Base-by-base conservation (phyloP, 2,888 invertebrate genomes). In the Heliconius ismenius region DNA sequence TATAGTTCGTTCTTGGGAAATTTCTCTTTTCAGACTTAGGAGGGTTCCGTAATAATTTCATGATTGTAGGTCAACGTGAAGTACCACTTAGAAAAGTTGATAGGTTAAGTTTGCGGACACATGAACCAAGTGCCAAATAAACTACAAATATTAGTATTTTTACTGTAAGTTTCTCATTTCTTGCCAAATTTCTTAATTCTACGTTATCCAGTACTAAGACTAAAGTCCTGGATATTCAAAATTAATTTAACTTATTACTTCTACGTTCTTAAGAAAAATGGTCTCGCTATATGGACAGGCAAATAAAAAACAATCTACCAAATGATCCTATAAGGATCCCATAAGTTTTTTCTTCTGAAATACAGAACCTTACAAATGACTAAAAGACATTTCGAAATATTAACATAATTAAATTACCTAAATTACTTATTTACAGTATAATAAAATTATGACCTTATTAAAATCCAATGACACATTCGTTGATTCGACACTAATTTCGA, bases 401-500 rank as follows among this genome's bases (percentile, higher is more conserved):
- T 58, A 58, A n/a, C 10, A 58, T 58, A n/a, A 3, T 18, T 54
- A n/a, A n/a, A 21, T 10, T 54, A 43, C 15, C 4, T 15, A 54
- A 21, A 54, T 54, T 54, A 54, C 18, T 54, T 54, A 54, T 54
- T 54, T 54, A 54, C 54, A 21, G 9, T 2, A 63, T 28, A 18
- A 26, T 63, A 28, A 63, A 11, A 6, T 65, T 4, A 39, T n/a
- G 32, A n/a, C 32, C 10, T 39, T 65, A 39, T n/a, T 65, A 26
- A 36, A 58, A 65, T 65, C 39, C n/a, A 65, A 65, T 65, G n/a
- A 65, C 36, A 36, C 36, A 32, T 64, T 64, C n/a, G 32, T 21
- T 28, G 64, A 64, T 64, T 28, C 63, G 3, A 63, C 13, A 11
- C 9, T 3, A 65, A 0, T 65, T 36, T 36, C 32, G 11, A 65